Base-by-base conservation (phyloP, 2,113 vertebrate species). In the Rhinogobius similis region DNA sequence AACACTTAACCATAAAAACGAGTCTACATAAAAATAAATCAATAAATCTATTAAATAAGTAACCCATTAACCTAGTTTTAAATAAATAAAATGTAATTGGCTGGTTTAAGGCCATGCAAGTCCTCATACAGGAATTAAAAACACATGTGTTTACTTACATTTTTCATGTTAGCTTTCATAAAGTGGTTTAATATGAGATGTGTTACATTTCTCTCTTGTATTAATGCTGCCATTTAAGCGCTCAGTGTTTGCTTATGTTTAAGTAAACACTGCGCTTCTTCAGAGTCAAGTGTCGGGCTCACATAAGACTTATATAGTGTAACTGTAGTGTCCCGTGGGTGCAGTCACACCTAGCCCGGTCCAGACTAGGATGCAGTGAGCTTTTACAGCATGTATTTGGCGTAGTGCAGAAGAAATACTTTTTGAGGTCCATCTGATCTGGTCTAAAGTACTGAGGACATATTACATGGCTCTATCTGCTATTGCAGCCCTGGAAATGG, bases 391-490 rank as follows among this genome's bases (percentile, higher is more conserved):
- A 39, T 62, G 9, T 62, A 62, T 39, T 62, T 10, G 10, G 10
- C 20, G n/a, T 63, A 26, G 36, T 13, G 38, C 21, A 13, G 18
- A 39, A 41, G 36, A 43, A 62, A 39, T 62, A 21, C n/a, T 36
- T 36, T 62, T 62, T 62, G 14, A 20, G 55, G 55, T 58, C 24
- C 55, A 20, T 55, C 55, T 61, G 58, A 41, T 63, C 36, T n/a
- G 21, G 62, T 23, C 36, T 24, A 23, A 63, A 38, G 62, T n/a
- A 41, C 36, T 9, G 38, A 26, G 62, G 20, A 63, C 62, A 16
- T 63, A 63, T 63, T 61, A 61, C 58, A 38, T 10, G 16, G 29
- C 29, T 61, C 58, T n/a, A 63, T 41, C 62, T 63, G 36, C 36
- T 43, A 43, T 38, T 8, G 39, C 29, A 61, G 58, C n/a, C 58